Base-by-base conservation (phyloP, 2,797 vertebrate species). In the Gallirallus australis region DNA sequence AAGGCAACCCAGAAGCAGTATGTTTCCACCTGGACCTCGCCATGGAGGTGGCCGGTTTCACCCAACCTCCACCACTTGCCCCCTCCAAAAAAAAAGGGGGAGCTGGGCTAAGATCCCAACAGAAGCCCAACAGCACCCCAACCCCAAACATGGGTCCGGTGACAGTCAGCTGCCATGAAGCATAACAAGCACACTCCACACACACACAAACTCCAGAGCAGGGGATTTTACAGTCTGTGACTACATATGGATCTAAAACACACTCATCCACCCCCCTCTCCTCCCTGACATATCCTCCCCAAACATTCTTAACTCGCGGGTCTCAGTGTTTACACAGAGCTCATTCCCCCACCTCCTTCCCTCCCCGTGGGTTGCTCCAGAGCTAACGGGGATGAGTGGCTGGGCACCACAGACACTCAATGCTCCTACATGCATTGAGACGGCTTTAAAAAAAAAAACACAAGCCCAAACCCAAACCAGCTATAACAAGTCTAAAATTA, bases 141-240 rank as follows among this genome's bases (percentile, higher is more conserved):
- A 71, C 70, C 8, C 7, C 15, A 15, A 48, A 12, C 1, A 9
- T 1, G 19, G 35, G 15, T 33, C 2, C 0, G 20, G 2, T 5
- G 40, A 11, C 12, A 25, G 20, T 23, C 42, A 45, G 18, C 31
- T 35, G 7, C 12, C 11, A 52, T 4, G 35, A 66, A 73, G 65
- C 8, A 2, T 3, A 52, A 40, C 20, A 35, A 65, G 61, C 33
- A 64, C 83, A 40, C 14, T 73, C 52, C 20, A 1, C 37, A 12
- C 9, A 42, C 42, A 5, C 13, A 35, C 2, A 27, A 65, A 48
- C 52, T 31, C 5, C 2, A 56, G 45, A 33, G 19, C 11, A 30
- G 48, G n/a, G 35, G 47, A 19, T 33, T 37, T 23, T 47, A 11
- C 11, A 18, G 78, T 9, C 48, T 5, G 8, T 71, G 39, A 45